Base-by-base conservation (phyloP, 2,888 invertebrate genomes). In the Rugalucina vietnamica region DNA sequence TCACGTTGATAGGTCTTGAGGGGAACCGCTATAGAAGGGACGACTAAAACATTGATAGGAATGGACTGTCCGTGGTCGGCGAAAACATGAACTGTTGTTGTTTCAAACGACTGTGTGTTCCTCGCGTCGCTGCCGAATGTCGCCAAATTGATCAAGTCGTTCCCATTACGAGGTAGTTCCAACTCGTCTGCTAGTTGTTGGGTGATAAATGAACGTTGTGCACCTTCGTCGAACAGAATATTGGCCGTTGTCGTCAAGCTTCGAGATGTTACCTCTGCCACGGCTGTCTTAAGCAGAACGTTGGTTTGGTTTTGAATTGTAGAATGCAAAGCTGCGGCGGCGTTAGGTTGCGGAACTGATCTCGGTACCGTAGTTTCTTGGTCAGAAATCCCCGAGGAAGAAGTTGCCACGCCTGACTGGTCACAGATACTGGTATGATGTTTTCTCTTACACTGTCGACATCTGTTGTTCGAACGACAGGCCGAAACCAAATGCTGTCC, bases 21-120 rank as follows among this genome's bases (percentile, higher is more conserved):
- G 21, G 86, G 85, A 14, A 77, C 75, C 14, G 88, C 76, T 24
- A 87, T 88, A 5, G 78, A 39, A 1, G 87, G 85, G 5, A 84
- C 83, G 21, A 88, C 75, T 10, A 88, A 65, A 5, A 85, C 81
- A n/a, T 86, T 65, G 5, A 88, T 69, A 1, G 76, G 39, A 12
- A 88, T 86, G 12, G 27, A 57, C 21, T 79, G 49, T 36, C 57
- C 43, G 32, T 36, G 8, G 32, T 78, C 81, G 4, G 86, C 76
- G 36, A 49, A n/a, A 10, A 87, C 36, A 14, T 39, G 49, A 12
- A 85, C 43, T 69, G 71, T 80, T 4, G 70, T 69, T 4, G 69
- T 69, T 14, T 76, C 60, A 24, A 84, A 36, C 60, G 43, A 37
- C 65, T 43, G 21, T 1, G 72, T 60, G 21, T 57, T 27, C 43